Conservation (phyloP, 2,888 invertebrate genomes). For the Aromia moschata region DNA sequence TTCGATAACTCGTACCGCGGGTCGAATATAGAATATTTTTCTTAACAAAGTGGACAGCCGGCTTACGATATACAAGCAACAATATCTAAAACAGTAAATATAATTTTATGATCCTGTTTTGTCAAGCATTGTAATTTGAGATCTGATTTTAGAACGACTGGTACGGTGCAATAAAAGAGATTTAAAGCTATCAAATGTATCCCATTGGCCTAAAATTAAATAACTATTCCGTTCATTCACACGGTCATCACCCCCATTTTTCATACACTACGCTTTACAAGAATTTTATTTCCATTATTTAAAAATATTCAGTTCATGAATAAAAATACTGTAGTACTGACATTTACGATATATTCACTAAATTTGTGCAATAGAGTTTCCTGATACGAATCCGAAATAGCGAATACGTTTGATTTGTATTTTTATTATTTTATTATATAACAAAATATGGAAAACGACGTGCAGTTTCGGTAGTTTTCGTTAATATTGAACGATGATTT, state of each 20-base stretch:
- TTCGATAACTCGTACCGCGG: conserved; percentile 40
- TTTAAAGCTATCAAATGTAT: conserved; percentile 49
- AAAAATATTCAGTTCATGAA: conserved; percentile 29
- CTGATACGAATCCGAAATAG: no score
- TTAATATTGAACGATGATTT: no score
- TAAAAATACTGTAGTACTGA: conserved; percentile 17
- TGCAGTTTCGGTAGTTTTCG: no score
- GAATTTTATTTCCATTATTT: conserved; percentile 35
- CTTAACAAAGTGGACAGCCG: conserved; percentile 39
- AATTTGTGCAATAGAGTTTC: no score
- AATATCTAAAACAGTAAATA: conserved; percentile 49
- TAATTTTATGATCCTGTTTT: conserved; percentile 49
- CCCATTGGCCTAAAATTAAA: conserved; percentile 52
- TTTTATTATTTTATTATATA: no score
- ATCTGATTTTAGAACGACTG: conserved; percentile 49
- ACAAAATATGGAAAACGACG: no score
- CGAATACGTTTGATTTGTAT: no score
- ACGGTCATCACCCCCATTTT: conserved; percentile 44
- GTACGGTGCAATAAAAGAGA: conserved; percentile 48
- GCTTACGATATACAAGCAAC: conserved; percentile 45
- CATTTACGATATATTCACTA: no score
- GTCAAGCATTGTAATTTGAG: conserved; percentile 48
- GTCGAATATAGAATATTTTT: conserved; percentile 38
- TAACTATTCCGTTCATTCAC: conserved; percentile 50
- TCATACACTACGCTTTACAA: conserved; percentile 37